These are phyloP conservation scores for Metellina segmentata DNA, from an alignment of 2,888 invertebrate genomes.

Conservation along the genomic window DNA sequence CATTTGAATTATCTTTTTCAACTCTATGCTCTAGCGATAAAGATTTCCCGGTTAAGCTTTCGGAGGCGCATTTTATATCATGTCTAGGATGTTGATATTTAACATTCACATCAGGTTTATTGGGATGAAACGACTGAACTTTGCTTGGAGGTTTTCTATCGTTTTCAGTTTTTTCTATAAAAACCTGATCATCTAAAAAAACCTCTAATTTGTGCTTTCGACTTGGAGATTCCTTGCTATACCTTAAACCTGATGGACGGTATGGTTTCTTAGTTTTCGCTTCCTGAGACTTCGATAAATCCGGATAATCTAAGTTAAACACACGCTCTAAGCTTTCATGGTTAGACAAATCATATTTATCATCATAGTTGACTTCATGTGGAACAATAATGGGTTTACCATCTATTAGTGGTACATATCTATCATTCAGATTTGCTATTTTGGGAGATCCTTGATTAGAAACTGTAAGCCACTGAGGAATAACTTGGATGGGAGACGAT, in stretches of 20 bases:
- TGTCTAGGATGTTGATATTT: too few relatives aligned
- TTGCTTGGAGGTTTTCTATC: neutral
- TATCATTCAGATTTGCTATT: neutral
- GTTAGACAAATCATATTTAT: constrained; percentile 8
- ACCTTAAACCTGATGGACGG: neutral
- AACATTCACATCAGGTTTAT: too few relatives aligned
- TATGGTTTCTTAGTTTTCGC: neutral
- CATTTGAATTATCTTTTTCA: too few relatives aligned
- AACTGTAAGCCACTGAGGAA: neutral
- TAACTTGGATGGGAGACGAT: neutral
- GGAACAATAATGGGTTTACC: constrained; percentile 1
- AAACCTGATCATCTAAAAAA: constrained; percentile 26
- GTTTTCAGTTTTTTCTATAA: neutral
- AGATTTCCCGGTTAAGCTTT: too few relatives aligned
- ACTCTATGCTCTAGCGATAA: too few relatives aligned
- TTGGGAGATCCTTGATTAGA: neutral
- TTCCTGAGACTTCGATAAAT: neutral
- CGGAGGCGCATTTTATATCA: too few relatives aligned
- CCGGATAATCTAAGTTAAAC: neutral
- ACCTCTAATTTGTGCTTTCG: neutral
- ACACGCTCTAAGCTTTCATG: constrained; percentile 23
- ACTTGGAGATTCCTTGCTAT: neutral
- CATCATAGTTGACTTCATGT: too few relatives aligned
- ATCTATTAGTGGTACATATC: neutral
- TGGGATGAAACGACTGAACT: neutral